Evolutionary conservation across 92 coral and sea anemone genomes (phyloP).

Genomic region (Epizoanthus stellaris): DNA sequence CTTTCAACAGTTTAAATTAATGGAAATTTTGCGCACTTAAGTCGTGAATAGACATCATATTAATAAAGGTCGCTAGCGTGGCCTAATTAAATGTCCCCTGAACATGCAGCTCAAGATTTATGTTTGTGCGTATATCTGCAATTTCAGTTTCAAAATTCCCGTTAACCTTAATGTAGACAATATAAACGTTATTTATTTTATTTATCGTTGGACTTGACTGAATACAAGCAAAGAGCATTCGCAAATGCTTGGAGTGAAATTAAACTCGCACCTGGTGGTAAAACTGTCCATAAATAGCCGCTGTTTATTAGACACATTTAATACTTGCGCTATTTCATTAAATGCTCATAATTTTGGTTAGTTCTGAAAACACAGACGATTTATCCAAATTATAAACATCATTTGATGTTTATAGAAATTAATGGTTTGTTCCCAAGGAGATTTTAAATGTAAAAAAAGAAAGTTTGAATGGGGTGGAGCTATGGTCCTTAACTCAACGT

Average conservation of each 20-base stretch:
- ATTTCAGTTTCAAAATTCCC: background rate
- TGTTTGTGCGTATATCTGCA: background rate
- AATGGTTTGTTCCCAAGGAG: constrained; percentile 27
- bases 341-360: background rate
- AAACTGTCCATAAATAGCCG: constrained; percentile 39
- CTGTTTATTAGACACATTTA: constrained; percentile 24
- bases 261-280: constrained; percentile 47
- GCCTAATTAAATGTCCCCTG: no score
- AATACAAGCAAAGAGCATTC: constrained; percentile 11
- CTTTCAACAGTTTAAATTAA: no score
- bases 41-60: no score
- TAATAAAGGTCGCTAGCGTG: no score
- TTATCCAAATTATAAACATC: constrained; percentile 16
- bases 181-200: constrained; percentile 15
- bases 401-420: constrained; percentile 22
- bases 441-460: background rate
- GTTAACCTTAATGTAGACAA: no score
- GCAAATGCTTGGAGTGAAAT: constrained; percentile 19
- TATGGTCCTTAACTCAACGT: background rate
- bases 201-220: constrained; percentile 28
- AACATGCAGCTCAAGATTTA: no score
- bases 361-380: background rate
- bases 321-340: background rate
- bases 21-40: no score
- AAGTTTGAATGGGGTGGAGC: constrained; percentile 36